Conservation (phyloP, 2,888 invertebrate genomes). For the Aphelenchoides bicaudatus region DNA sequence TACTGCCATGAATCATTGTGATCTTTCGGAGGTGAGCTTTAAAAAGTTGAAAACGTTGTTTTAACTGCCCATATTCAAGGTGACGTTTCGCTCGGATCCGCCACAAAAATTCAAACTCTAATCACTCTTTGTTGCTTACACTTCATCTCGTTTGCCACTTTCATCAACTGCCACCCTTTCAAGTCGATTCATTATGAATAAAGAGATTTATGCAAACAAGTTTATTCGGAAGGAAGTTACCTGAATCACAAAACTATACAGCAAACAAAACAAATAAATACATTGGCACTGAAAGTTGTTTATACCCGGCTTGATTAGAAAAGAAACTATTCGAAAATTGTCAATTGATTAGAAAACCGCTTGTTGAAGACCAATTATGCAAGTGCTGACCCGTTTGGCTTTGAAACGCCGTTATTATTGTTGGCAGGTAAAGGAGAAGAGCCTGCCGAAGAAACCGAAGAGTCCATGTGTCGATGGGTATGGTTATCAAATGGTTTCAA, state of each 20-base stretch:
- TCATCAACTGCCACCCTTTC: not conserved
- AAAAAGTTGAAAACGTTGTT: no score
- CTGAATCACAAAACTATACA: not conserved
- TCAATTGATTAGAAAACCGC: no score
- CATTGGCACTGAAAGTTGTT: not conserved
- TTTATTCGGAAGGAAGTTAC: not conserved
- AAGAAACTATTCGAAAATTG: no score
- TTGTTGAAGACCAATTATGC: no score
- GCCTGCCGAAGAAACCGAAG: constrained; percentile 6
- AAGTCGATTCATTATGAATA: not conserved
- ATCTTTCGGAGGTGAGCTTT: constrained; percentile 1
- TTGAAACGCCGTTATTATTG: constrained; percentile 2
- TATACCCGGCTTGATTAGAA: no score
- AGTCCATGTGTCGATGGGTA: constrained; percentile 2
- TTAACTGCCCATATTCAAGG: no score
- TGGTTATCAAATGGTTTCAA: not conserved
- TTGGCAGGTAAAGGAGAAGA: not conserved
- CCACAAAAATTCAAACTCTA: not conserved
- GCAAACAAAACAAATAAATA: not conserved
- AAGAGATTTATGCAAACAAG: constrained; percentile 1
- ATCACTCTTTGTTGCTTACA: constrained; percentile 1
- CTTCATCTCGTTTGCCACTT: not conserved
- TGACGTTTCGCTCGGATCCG: constrained; percentile 18
- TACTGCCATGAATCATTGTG: constrained; percentile 45
- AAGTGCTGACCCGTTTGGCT: not conserved